A percentile compares a stretch with the other conserved stretches of the same genome.
Conservation (phyloP, 2,888 invertebrate genomes). For the Piscicola geometra region DNA sequence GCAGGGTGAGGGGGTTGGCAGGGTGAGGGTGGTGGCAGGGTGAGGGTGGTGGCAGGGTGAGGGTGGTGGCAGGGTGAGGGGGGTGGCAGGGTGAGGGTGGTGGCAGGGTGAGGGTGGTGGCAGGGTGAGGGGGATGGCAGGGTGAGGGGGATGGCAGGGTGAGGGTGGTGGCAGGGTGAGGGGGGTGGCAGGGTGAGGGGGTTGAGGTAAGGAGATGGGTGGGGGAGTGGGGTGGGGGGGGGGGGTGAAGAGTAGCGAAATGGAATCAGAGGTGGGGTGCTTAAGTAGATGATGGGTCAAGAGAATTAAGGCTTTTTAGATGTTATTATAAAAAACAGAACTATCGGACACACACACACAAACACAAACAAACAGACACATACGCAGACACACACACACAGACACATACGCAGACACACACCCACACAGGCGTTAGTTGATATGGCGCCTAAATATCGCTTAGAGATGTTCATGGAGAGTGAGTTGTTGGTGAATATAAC, state of each 20-base stretch:
- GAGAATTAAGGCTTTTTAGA: not conserved
- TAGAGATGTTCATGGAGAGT: too few relatives aligned
- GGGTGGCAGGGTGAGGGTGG: constrained; percentile 19
- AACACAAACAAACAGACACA: too few relatives aligned
- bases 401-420: too few relatives aligned
- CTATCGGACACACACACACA: too few relatives aligned
- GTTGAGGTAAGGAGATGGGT: not conserved
- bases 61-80: constrained; percentile 17
- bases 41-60: not conserved
- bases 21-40: not conserved
- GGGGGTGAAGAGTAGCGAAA: too few relatives aligned
- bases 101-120: constrained; percentile 1
- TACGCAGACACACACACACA: too few relatives aligned
- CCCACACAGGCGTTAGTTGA: too few relatives aligned
- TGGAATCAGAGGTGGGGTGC: too few relatives aligned
- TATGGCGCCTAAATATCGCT: too few relatives aligned
- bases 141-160: constrained; percentile 16
- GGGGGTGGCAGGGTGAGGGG: not conserved
- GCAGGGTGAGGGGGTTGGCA: not conserved
- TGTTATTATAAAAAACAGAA: not conserved
- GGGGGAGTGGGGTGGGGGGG: not conserved
- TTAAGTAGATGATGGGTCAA: too few relatives aligned
- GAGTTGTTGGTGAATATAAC: too few relatives aligned
- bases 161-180: not conserved
- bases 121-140: constrained; percentile 25